These are phyloP conservation scores for Xenopus tropicalis DNA, from an alignment of 2,113 vertebrate species.

Conservation along the genomic window UCB_Xtro_10.0 CM004443.2:171693501-171694000, in stretches of 20 bases:
- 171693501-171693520: too few relatives aligned
- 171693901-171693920: neutral
- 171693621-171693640: constrained; percentile 35
- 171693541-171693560: too few relatives aligned
- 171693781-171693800: constrained; percentile 22
- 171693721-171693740: constrained; percentile 19
- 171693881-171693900: neutral
- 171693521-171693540: too few relatives aligned
- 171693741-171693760: constrained; percentile 32
- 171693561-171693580: too few relatives aligned
- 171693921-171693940: too few relatives aligned
- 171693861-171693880: neutral
- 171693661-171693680: constrained; percentile 42
- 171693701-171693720: constrained; percentile 34
- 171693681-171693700: constrained; percentile 34
- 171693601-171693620: constrained; percentile 4
- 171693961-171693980: too few relatives aligned
- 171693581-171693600: too few relatives aligned
- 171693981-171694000: too few relatives aligned
- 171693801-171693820: constrained; percentile 11
- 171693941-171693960: too few relatives aligned
- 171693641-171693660: constrained; percentile 29
- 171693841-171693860: neutral
- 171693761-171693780: neutral
- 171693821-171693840: neutral